These are phyloP conservation scores for Tipula vernalis DNA, from an alignment of 2,888 invertebrate genomes.

Conservation along the genomic window DNA sequence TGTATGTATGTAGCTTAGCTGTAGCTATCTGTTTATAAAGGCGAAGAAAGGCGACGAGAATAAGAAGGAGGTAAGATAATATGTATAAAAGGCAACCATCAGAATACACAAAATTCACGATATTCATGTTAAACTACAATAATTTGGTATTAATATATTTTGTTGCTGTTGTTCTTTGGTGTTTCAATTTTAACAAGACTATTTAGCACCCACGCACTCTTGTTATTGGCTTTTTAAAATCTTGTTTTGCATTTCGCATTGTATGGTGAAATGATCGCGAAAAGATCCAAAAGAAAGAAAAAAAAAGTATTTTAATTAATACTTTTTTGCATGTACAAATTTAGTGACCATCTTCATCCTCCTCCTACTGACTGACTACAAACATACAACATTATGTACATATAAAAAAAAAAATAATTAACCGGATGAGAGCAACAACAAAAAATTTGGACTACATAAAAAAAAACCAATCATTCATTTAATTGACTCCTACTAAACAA, in stretches of 20 bases:
- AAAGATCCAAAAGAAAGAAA: not conserved
- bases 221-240: not conserved
- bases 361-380: not conserved
- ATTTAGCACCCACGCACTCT: constrained; percentile 4
- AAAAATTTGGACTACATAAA: not conserved
- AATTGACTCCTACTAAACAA: not conserved
- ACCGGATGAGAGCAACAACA: not conserved
- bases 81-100: not conserved
- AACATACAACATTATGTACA: not conserved
- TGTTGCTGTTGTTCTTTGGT: not conserved
- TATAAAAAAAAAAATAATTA: no score
- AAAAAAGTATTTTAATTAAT: not conserved
- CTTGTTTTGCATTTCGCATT: not conserved
- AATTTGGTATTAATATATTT: not conserved
- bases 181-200: not conserved
- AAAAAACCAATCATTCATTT: not conserved
- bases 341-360: not conserved
- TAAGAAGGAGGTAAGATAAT: not conserved
- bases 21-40: not conserved
- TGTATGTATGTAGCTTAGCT: not conserved
- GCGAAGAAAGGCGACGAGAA: not conserved
- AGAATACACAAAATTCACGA: not conserved
- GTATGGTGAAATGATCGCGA: not conserved
- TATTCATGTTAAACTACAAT: not conserved
- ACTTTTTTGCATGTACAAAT: not conserved